Base-by-base conservation (phyloP, 2,888 invertebrate genomes). In the Timema cristinae region DNA sequence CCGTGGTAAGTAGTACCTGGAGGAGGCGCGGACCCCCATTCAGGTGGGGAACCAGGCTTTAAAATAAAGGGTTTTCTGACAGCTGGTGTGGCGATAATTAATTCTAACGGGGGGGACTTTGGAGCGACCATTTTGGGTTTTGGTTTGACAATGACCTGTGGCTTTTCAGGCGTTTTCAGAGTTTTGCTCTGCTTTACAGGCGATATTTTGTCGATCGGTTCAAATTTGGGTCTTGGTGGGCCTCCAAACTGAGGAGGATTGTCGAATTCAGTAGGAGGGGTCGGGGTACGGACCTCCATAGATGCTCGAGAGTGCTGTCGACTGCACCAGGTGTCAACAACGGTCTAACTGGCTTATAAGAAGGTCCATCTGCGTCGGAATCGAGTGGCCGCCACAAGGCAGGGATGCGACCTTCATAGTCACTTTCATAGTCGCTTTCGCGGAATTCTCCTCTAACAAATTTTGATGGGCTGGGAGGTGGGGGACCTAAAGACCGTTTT, bases 341-440 rank as follows among this genome's bases (percentile, higher is more conserved):
- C 11, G 88, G 87, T 76, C 85, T 85, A 6, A 88, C 88, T 15
- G 88, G 86, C 77, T 86, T 87, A 78, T 86, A 89, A 51, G 83
- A 81, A 73, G 83, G 83, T 66, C 84, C 84, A 69, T 87, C 87
- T 5, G 83, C 81, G 75, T 86, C 85, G 13, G 85, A 82, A 73
- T 85, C 86, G 70, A 80, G 81, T 49, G 88, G 85, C 59, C 85
- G 84, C 86, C 90, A 90, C 10, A 87, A 82, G 2, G 89, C 85
- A 71, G 86, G 86, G 78, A 89, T 88, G 76, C 86, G 84, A 71
- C 87, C 85, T 6, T 77, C 76, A 75, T 89, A 87, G 78, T 91
- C 90, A 78, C 90, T 91, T 81, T 90, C 90, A 78, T 90, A 90
- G 79, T 91, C 91, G 78, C 89, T 90, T 79, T 88, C 89, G 69